These are phyloP conservation scores for Laupala kohalensis DNA, from an alignment of 1,140 invertebrate species.

Conservation along the genomic window DNA sequence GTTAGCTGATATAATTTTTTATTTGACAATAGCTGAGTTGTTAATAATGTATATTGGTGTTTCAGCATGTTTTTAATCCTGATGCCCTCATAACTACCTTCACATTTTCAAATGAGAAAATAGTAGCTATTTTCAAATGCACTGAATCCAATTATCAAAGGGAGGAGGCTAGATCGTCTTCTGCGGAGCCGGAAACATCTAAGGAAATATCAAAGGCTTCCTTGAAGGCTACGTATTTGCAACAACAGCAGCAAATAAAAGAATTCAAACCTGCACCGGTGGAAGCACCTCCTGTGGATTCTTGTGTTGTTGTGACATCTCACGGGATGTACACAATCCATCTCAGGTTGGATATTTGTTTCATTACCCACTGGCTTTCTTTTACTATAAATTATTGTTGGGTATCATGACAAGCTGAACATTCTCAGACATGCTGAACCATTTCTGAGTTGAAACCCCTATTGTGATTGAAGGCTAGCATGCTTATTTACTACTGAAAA, in stretches of 20 bases:
- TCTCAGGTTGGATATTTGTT: slow-evolving; percentile 36
- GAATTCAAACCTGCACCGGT: slow-evolving; percentile 18
- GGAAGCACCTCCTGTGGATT: slow-evolving; percentile 38
- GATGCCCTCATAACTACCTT: slow-evolving; percentile 39
- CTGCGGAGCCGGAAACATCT: not conserved
- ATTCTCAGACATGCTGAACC: too few relatives aligned
- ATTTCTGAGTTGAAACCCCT: too few relatives aligned
- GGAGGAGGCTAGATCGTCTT: not conserved
- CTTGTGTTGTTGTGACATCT: slow-evolving; percentile 58
- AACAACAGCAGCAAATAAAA: not conserved
- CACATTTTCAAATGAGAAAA: slow-evolving; percentile 33
- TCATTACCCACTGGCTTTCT: not conserved
- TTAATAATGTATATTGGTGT: too few relatives aligned
- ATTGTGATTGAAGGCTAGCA: too few relatives aligned
- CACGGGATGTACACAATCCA: slow-evolving; percentile 50
- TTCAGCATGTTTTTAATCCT: slow-evolving; percentile 36
- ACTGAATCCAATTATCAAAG: not conserved
- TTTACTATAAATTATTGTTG: too few relatives aligned
- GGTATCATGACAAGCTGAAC: too few relatives aligned
- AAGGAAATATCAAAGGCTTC: not conserved
- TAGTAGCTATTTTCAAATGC: slow-evolving; percentile 19
- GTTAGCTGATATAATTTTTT: too few relatives aligned
- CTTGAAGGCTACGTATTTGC: not conserved
- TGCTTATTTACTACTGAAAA: too few relatives aligned
- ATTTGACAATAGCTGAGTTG: too few relatives aligned